These are phyloP conservation scores for Gymnothorax javanicus DNA, from an alignment of 2,797 vertebrate genomes.

Conservation along the genomic window DNA sequence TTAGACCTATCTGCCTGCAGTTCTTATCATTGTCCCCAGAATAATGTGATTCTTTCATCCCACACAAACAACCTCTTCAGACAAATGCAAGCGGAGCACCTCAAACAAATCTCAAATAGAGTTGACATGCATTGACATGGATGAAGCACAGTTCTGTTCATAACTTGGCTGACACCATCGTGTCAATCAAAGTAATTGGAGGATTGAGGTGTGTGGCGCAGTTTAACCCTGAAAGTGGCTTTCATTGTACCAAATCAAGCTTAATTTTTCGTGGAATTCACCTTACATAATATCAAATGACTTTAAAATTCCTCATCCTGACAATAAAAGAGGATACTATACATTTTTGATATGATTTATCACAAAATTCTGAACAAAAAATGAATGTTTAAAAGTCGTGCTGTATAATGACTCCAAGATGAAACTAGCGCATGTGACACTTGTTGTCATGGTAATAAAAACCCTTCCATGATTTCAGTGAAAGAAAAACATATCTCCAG, in stretches of 20 bases:
- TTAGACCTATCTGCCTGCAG: not conserved
- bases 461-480: not conserved
- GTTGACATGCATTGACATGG: not conserved
- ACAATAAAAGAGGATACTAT: not conserved
- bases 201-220: not conserved
- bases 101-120: not conserved
- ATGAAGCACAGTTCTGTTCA: not conserved
- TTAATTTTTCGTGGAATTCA: not conserved
- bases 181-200: not conserved
- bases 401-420: not conserved
- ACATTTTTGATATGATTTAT: not conserved
- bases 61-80: not conserved
- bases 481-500: not conserved
- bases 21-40: not conserved
- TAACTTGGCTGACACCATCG: not conserved
- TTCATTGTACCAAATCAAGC: not conserved
- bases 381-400: not conserved
- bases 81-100: not conserved
- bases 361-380: not conserved
- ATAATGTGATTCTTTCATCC: constrained; percentile 6
- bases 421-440: not conserved
- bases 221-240: not conserved
- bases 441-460: not conserved
- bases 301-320: not conserved
- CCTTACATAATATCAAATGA: not conserved